phyloP scores from a whole-genome alignment of 2,797 vertebrate genomes.

The Champsocephalus esox region DNA sequence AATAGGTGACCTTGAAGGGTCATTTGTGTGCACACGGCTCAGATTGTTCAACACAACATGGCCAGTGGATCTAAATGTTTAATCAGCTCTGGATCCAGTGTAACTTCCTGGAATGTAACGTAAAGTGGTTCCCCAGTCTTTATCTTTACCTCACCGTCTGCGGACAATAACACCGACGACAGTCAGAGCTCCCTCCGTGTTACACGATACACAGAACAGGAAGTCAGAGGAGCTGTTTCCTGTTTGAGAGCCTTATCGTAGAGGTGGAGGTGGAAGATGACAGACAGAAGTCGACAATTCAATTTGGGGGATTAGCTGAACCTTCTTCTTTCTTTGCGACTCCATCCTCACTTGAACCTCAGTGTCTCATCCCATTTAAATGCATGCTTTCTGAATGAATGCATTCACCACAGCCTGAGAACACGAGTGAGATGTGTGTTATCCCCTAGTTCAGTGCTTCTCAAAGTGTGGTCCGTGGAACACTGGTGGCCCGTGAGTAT shows the following conservation, averaged over 20 bases:
- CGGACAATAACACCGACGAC: constrained; percentile 44
- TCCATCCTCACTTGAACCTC: too few relatives aligned
- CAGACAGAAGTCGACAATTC: constrained; percentile 4
- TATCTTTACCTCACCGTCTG: constrained; percentile 30
- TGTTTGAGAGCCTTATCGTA: constrained; percentile 29
- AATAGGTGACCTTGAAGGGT: neutral
- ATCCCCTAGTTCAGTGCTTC: neutral
- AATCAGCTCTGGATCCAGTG: constrained; percentile 55
- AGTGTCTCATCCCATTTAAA: neutral
- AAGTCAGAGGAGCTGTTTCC: constrained; percentile 55
- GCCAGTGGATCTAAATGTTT: constrained; percentile 69
- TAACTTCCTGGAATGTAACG: constrained; percentile 44
- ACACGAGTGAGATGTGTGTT: too few relatives aligned
- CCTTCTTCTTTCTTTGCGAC: too few relatives aligned
- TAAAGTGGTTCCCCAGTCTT: constrained; percentile 35
- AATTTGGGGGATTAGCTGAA: neutral
- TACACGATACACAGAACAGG: constrained; percentile 52
- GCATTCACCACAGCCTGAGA: neutral
- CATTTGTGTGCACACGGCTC: constrained; percentile 4
- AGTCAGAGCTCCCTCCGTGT: constrained; percentile 15
- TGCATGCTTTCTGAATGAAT: neutral
- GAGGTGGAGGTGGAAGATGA: constrained; percentile 12
- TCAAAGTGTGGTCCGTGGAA: too few relatives aligned
- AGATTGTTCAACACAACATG: constrained; percentile 1
- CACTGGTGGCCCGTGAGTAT: too few relatives aligned